Conservation (phyloP, 2,888 invertebrate genomes). For the Abrostola triplasia region DNA sequence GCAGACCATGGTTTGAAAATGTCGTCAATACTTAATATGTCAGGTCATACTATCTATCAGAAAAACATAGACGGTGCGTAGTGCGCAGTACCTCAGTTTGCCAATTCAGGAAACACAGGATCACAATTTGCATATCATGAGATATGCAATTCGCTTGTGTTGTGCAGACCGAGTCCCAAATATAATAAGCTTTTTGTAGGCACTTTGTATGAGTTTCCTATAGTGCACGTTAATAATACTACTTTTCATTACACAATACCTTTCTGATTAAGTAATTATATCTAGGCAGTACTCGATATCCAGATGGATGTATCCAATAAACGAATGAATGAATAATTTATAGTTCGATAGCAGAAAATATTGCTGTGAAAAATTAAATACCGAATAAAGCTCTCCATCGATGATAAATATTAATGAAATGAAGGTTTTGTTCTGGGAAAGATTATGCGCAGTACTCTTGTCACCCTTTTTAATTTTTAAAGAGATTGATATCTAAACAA, state of each 20-base stretch:
- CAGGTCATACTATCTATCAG: too few relatives aligned
- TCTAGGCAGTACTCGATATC: not conserved
- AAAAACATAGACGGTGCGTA: too few relatives aligned
- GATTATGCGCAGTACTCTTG: not conserved
- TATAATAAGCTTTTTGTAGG: not conserved
- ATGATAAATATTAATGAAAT: conserved; percentile 1
- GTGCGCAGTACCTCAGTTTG: too few relatives aligned
- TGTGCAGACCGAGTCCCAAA: too few relatives aligned
- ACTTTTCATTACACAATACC: not conserved
- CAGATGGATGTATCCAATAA: too few relatives aligned
- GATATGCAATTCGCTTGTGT: too few relatives aligned
- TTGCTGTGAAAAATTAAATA: conserved; percentile 4
- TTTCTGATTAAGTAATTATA: not conserved
- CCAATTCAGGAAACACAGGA: too few relatives aligned
- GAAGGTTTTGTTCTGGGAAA: not conserved
- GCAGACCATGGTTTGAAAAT: too few relatives aligned
- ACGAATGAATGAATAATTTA: conserved; percentile 1
- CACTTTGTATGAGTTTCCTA: not conserved
- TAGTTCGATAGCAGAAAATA: conserved; percentile 2
- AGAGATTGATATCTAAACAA: too few relatives aligned
- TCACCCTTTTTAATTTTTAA: too few relatives aligned
- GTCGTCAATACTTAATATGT: too few relatives aligned
- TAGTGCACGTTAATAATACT: not conserved
- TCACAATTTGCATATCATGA: too few relatives aligned
- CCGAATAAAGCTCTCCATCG: conserved; percentile 2